Conservation (phyloP, 2,797 vertebrate genomes). For the Chromobotia macracanthus region DNA sequence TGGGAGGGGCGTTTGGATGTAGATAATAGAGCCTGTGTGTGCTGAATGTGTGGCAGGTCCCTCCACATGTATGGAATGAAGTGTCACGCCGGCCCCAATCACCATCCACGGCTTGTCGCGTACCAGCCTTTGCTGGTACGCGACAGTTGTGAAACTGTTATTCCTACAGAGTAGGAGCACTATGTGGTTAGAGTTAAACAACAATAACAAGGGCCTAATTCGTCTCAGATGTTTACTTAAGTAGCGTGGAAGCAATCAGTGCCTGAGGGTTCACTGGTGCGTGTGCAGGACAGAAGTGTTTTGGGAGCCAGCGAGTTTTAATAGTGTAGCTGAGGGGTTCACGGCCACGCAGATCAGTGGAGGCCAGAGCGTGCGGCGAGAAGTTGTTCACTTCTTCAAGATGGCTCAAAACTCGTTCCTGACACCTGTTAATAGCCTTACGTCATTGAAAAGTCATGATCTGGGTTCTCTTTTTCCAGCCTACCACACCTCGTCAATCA, state of each 20-base stretch:
- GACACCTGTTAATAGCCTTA: constrained; percentile 74
- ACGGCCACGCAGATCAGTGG: constrained; percentile 22
- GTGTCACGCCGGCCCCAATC: constrained; percentile 53
- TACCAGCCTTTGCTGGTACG: constrained; percentile 49
- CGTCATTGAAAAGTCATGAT: constrained; percentile 63
- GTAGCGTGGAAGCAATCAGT: constrained; percentile 65
- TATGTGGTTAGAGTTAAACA: constrained; percentile 63
- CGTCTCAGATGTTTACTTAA: constrained; percentile 69
- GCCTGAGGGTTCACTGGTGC: constrained; percentile 46
- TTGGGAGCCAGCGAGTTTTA: constrained; percentile 54
- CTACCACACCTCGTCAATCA: constrained; percentile 74
- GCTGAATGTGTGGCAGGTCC: constrained; percentile 31
- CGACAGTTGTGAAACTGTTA: constrained; percentile 60
- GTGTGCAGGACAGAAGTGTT: constrained; percentile 53
- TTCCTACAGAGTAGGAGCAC: constrained; percentile 50
- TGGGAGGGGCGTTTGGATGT: constrained; percentile 31
- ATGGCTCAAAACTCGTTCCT: constrained; percentile 51
- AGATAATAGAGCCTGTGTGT: constrained; percentile 60
- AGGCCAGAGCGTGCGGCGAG: constrained; percentile 21
- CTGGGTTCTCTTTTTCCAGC: constrained; percentile 62
- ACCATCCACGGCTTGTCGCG: constrained; percentile 50
- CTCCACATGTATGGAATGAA: constrained; percentile 56
- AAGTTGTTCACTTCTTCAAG: constrained; percentile 33
- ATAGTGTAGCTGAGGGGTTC: constrained; percentile 46
- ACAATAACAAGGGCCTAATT: constrained; percentile 66